phyloP scores from a whole-genome alignment of 2,113 vertebrate species.

The Ptychochromis oligacanthus region DNA sequence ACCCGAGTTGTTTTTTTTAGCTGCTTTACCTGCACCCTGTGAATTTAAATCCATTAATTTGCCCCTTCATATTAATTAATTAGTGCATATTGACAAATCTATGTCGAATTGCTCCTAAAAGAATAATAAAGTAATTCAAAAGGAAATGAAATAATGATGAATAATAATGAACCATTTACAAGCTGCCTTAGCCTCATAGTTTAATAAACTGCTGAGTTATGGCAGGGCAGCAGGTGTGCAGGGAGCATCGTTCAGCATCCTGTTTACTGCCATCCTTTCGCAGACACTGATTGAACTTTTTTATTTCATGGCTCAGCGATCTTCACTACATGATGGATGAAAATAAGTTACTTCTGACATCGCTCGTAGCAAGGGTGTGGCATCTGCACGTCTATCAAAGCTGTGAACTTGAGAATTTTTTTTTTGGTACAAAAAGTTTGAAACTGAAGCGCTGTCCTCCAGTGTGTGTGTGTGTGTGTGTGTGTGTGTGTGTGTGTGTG shows the following conservation, averaged over 20 bases:
- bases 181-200: background rate
- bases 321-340: constrained; percentile 21
- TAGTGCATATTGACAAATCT: background rate
- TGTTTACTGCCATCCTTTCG: constrained; percentile 12
- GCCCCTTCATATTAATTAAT: background rate
- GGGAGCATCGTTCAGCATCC: constrained; percentile 1
- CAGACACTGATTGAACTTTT: constrained; percentile 18
- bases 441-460: background rate
- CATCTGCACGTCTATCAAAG: constrained; percentile 20
- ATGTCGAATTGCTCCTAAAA: background rate
- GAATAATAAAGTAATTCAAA: background rate
- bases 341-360: constrained; percentile 15
- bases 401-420: background rate
- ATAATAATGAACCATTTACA: background rate
- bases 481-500: background rate
- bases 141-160: background rate
- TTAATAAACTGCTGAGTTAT: constrained; percentile 19
- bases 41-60: background rate
- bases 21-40: background rate
- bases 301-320: constrained; percentile 52
- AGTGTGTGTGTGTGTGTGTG: background rate
- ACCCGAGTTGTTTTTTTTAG: background rate
- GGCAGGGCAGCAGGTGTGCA: constrained; percentile 31
- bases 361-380: constrained; percentile 3
- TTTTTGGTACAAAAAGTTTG: constrained; percentile 6